Conservation (phyloP, 1,140 invertebrate species). For the Tetramorium parvispinum region DNA sequence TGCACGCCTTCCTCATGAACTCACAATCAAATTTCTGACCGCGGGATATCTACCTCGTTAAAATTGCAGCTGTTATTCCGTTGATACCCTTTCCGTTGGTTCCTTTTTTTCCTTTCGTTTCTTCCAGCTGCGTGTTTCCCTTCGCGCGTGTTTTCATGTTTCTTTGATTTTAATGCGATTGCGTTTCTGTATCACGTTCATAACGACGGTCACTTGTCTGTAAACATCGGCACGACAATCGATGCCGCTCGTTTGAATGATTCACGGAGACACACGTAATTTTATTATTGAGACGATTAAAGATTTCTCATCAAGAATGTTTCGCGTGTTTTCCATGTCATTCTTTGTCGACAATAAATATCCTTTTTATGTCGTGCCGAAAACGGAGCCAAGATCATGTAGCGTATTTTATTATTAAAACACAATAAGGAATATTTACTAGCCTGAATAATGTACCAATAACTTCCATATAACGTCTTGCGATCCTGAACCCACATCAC, state of each 20-base stretch:
- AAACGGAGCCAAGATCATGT: background rate
- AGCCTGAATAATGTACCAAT: background rate
- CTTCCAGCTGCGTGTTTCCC: background rate
- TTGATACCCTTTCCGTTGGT: background rate
- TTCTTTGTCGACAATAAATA: background rate
- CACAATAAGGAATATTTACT: background rate
- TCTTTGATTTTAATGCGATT: conserved; percentile 13
- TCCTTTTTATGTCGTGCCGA: background rate
- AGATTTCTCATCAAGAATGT: background rate
- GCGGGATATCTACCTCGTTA: conserved; percentile 1
- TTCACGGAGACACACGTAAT: background rate
- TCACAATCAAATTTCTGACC: conserved; percentile 4
- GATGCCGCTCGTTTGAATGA: background rate
- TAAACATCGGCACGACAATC: background rate
- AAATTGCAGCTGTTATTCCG: conserved; percentile 31
- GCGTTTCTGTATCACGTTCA: background rate
- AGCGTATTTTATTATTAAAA: conserved; percentile 1
- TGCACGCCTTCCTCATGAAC: background rate
- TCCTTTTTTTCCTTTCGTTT: conserved; percentile 1
- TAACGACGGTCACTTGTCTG: background rate
- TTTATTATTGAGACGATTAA: background rate
- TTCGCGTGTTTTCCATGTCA: background rate
- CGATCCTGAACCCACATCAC: conserved; percentile 6
- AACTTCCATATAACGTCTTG: background rate
- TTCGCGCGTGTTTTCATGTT: background rate